A percentile compares a stretch with the other conserved stretches of the same genome.
Conservation (phyloP, 2,797 vertebrate genomes). For the Falco concolor region DNA sequence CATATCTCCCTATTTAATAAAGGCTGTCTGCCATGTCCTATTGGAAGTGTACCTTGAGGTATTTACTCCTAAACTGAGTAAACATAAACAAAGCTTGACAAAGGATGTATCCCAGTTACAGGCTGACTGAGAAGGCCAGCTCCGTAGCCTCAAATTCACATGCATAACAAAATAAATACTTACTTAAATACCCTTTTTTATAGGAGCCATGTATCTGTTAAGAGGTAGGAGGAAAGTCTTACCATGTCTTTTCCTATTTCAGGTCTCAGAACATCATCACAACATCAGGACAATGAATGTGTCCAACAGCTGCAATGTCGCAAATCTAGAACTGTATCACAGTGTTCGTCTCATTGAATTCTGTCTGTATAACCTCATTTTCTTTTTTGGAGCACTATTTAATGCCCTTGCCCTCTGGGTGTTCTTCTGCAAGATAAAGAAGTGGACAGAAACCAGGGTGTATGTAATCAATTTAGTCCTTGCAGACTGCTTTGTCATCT, state of each 20-base stretch:
- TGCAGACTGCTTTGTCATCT: slow-evolving; percentile 70
- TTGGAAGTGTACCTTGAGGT: neutral
- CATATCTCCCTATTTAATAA: neutral
- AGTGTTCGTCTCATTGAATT: neutral
- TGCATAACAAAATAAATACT: neutral
- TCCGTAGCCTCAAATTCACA: neutral
- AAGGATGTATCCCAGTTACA: neutral
- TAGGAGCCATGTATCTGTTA: neutral
- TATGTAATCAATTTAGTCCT: slow-evolving; percentile 59
- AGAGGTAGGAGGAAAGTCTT: neutral
- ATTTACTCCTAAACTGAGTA: neutral
- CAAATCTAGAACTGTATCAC: neutral
- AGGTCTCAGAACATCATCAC: neutral
- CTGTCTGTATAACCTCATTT: slow-evolving; percentile 14
- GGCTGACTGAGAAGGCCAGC: neutral
- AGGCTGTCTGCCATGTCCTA: neutral
- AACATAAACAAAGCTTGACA: neutral
- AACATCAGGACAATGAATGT: neutral
- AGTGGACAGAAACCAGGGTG: slow-evolving; percentile 62
- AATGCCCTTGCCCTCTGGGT: slow-evolving; percentile 60
- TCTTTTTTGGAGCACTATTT: slow-evolving; percentile 41
- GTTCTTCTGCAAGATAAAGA: slow-evolving; percentile 55
- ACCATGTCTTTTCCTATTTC: neutral
- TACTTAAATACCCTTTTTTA: neutral
- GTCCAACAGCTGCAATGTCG: neutral